phyloP scores from a whole-genome alignment of 2,797 vertebrate genomes.

The Rhynchotus rufescens region DNA sequence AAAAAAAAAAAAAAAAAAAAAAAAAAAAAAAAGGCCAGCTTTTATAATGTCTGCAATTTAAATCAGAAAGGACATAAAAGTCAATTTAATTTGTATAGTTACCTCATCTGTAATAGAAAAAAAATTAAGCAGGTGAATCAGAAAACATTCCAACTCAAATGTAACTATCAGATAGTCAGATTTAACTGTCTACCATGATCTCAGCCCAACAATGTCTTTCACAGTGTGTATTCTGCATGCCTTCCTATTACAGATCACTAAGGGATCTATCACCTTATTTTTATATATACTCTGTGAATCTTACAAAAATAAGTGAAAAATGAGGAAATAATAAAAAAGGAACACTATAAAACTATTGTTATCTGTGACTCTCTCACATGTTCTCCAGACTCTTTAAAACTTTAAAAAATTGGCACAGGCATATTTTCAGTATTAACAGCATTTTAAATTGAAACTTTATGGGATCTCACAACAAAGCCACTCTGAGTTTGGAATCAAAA shows the following conservation, averaged over 20 bases:
- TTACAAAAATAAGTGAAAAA: slow-evolving; percentile 20
- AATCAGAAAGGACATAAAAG: slow-evolving; percentile 29
- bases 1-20: too few species aligned
- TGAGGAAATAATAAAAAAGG: too few species aligned
- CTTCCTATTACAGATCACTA: slow-evolving; percentile 40
- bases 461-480: background rate
- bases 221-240: slow-evolving; percentile 20
- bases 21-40: too few species aligned
- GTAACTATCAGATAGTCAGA: slow-evolving; percentile 31
- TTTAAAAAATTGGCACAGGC: background rate
- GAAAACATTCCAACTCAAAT: slow-evolving; percentile 57
- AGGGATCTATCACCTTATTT: slow-evolving; percentile 40
- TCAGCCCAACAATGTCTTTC: slow-evolving; percentile 4
- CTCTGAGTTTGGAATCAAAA: background rate
- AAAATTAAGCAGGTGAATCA: slow-evolving; percentile 46
- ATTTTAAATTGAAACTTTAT: background rate
- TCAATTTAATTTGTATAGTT: slow-evolving; percentile 11
- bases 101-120: slow-evolving; percentile 22
- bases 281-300: slow-evolving; percentile 17
- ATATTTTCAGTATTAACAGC: background rate
- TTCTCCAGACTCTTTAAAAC: background rate
- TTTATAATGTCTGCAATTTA: background rate
- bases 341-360: background rate
- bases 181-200: slow-evolving; percentile 46
- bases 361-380: background rate